Percentiles rank a stretch among this genome's conserved stretches.
phyloP scores from a whole-genome alignment of 1,140 invertebrate genomes.

The Anoplolepis gracilipes region DNA sequence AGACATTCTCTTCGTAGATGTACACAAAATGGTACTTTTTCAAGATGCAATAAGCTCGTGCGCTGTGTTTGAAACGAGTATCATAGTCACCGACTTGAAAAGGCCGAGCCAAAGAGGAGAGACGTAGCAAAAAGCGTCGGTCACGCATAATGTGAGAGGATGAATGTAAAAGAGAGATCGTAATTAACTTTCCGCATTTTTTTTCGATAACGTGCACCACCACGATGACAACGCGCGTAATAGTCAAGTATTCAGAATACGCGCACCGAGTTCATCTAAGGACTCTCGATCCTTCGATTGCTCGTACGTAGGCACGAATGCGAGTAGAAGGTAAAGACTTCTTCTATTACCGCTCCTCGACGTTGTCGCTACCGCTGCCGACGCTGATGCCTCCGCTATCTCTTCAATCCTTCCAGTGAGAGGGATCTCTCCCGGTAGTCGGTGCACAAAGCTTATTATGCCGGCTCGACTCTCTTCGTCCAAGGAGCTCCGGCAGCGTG shows the following conservation, averaged over 20 bases:
- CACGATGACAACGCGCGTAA: conserved; percentile 1
- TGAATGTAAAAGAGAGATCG: conserved; percentile 9
- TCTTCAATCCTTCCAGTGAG: conserved; percentile 69
- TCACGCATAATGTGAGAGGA: background rate
- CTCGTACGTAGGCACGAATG: conserved; percentile 61
- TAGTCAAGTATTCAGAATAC: conserved; percentile 34
- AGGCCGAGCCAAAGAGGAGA: background rate
- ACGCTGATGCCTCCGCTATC: conserved; percentile 55
- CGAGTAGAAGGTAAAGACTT: conserved; percentile 48
- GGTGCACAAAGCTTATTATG: conserved; percentile 81
- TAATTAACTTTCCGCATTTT: conserved; percentile 63
- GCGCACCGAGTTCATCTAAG: conserved; percentile 45
- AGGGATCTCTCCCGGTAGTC: conserved; percentile 67
- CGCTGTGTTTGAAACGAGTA: background rate
- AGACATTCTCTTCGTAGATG: background rate
- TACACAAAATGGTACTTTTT: background rate
- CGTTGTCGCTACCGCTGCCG: conserved; percentile 67
- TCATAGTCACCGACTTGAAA: conserved; percentile 2
- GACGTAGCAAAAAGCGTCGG: background rate
- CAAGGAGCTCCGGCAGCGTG: conserved; percentile 66
- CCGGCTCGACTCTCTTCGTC: conserved; percentile 74
- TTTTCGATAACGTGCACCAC: conserved; percentile 40
- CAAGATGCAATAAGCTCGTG: background rate
- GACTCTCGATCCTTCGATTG: conserved; percentile 72
- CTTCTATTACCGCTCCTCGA: conserved; percentile 61